A percentile compares a stretch with the other conserved stretches of the same genome.
Evolutionary conservation across 2,797 vertebrate genomes (phyloP).

Genomic region (Manis pentadactyla): DNA sequence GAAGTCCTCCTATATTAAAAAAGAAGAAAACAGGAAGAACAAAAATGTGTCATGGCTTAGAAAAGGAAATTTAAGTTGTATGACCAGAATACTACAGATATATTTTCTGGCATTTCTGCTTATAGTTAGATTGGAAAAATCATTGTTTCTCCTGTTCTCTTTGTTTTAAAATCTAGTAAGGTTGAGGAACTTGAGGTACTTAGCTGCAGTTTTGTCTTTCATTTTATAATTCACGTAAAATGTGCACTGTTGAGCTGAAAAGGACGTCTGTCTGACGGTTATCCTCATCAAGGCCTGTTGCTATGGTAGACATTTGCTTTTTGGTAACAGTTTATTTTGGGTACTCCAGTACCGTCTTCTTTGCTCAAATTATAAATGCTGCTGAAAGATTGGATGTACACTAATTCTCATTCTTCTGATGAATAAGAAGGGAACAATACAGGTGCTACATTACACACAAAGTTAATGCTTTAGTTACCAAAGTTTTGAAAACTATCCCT

Average conservation of each 20-base stretch:
- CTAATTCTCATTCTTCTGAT: background rate
- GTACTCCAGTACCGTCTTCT: background rate
- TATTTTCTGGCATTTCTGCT: conserved; percentile 6
- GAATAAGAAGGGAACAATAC: background rate
- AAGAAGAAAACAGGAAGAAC: background rate
- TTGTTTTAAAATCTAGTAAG: conserved; percentile 44
- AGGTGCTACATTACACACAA: background rate
- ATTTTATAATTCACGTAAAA: background rate
- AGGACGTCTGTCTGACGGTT: background rate
- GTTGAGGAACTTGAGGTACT: background rate
- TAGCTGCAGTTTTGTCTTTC: conserved; percentile 34
- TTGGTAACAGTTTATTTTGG: background rate
- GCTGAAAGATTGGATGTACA: background rate
- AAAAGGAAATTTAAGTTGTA: background rate
- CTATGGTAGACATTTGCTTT: background rate
- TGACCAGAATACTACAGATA: background rate
- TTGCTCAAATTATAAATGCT: background rate
- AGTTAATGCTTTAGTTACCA: background rate
- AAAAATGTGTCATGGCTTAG: background rate
- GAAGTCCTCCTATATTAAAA: background rate
- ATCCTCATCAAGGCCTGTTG: background rate
- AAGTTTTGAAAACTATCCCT: conserved; percentile 15
- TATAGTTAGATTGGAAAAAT: background rate
- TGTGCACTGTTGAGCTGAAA: background rate
- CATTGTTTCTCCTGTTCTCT: conserved; percentile 1